phyloP scores from a whole-genome alignment of 2,888 invertebrate genomes.

The Drosophila multiciliata region DNA sequence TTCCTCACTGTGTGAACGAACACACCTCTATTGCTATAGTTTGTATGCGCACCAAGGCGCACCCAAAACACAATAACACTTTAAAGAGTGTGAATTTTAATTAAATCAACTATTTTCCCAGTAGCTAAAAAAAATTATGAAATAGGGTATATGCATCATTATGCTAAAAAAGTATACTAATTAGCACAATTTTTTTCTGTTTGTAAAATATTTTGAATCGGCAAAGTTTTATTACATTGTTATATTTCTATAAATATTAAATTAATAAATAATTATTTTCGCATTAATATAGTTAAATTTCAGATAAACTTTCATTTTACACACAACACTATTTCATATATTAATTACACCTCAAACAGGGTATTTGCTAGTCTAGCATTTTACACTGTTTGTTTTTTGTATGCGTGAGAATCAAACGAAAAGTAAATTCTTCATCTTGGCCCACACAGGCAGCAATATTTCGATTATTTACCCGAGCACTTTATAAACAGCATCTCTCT shows the following conservation, averaged over 20 bases:
- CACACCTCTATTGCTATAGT: conserved; percentile 2
- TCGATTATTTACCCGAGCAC: conserved; percentile 55
- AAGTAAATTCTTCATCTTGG: conserved; percentile 45
- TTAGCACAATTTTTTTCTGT: too few species aligned
- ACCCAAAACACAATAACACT: conserved; percentile 4
- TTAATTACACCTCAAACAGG: conserved; percentile 1
- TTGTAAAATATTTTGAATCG: not conserved
- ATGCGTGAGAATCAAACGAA: conserved; percentile 45
- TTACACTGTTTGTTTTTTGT: not conserved
- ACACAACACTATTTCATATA: not conserved
- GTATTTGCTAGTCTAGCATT: conserved; percentile 12
- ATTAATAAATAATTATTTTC: not conserved
- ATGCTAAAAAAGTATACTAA: not conserved
- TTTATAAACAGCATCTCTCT: conserved; percentile 59
- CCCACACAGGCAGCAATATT: conserved; percentile 58
- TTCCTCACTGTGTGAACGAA: not conserved
- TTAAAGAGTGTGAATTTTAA: conserved; percentile 32
- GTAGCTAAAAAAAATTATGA: not conserved
- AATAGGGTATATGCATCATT: not conserved
- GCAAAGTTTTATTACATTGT: not conserved
- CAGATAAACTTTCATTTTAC: not conserved
- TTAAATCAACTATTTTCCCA: conserved; percentile 26
- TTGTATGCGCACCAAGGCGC: conserved; percentile 1
- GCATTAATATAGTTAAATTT: not conserved
- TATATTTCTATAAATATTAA: not conserved